phyloP scores from a whole-genome alignment of 2,113 vertebrate species.

The Gadus chalcogrammus region DNA sequence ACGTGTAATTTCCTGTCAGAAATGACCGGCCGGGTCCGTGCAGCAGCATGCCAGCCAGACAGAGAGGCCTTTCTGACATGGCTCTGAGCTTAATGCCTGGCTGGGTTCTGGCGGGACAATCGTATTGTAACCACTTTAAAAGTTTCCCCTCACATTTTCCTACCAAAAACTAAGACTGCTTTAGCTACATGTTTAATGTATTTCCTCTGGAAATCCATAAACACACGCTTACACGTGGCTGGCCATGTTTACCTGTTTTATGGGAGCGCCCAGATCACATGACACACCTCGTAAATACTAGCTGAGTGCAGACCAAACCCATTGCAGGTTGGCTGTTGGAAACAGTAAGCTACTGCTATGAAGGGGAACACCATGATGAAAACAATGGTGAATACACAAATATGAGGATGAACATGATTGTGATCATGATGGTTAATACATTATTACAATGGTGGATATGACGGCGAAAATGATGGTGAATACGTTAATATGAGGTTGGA shows the following conservation, averaged over 20 bases:
- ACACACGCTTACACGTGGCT: conserved; percentile 19
- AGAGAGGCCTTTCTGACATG: neutral
- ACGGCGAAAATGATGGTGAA: too few species aligned
- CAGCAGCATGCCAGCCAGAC: neutral
- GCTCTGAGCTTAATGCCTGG: neutral
- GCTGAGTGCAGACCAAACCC: conserved; percentile 11
- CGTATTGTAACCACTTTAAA: conserved; percentile 10
- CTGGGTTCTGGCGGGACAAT: conserved; percentile 21
- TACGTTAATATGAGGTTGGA: too few species aligned
- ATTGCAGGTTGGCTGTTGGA: neutral
- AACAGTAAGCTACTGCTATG: neutral
- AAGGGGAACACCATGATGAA: conserved; percentile 12
- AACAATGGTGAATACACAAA: too few species aligned
- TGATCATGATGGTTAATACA: too few species aligned
- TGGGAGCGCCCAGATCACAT: conserved; percentile 36
- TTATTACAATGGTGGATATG: too few species aligned
- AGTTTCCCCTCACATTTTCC: conserved; percentile 48
- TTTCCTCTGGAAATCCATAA: conserved; percentile 49
- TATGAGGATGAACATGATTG: conserved; percentile 13
- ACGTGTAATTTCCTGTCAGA: conserved; percentile 68
- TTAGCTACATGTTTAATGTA: conserved; percentile 25
- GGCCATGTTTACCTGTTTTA: conserved; percentile 20
- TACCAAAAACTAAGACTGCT: conserved; percentile 20
- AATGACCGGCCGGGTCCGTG: neutral
- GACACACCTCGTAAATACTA: conserved; percentile 43